Base-by-base conservation (phyloP, 2,113 vertebrate species). In the Bubo bubo region DNA sequence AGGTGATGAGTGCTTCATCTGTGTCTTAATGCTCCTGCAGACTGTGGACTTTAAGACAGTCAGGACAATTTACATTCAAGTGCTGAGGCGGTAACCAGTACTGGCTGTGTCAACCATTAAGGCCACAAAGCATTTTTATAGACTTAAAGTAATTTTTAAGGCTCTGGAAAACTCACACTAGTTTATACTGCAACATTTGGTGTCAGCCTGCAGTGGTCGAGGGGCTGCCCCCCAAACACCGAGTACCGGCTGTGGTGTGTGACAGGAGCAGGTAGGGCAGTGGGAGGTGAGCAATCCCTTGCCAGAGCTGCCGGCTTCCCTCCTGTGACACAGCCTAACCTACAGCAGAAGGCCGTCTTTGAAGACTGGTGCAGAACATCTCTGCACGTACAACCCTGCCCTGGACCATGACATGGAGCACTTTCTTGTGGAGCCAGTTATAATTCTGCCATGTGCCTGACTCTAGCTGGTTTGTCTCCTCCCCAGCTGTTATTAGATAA, bases 351-450 rank as follows among this genome's bases (percentile, higher is more conserved):
- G 24, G 47, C 39, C 3, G 4, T 13, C 53, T 47, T 5, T n/a
- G 24, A 20, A 21, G 62, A 24, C 16, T 28, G 28, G n/a, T 55
- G 39, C 39, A n/a, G 30, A 63, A 30, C 32, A 58, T 27, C 24
- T 34, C 49, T 64, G 64, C 56, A 32, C 3, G 1, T 23, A 16
- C 58, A 63, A 26, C 43, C 30, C 35, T 32, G 35, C n/a, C 41
- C 39, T 56, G 58, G 18, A 3, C 18, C 49, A 35, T 0, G 1
- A 4, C 64, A 39, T 2, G 6, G n/a, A 9, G 22, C 32, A 19
- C 41, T 22, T 41, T 62, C 53, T 23, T 35, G 22, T 56, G 41
- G 58, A 56, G 41, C 41, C 27, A 19, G 1, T 8, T 41, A 9
- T 10, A 19, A 37, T 23, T 32, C 28, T 16, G 53, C 23, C 4